phyloP scores from a whole-genome alignment of 1,140 invertebrate genomes.

The Aphelinus atriplicis region DNA sequence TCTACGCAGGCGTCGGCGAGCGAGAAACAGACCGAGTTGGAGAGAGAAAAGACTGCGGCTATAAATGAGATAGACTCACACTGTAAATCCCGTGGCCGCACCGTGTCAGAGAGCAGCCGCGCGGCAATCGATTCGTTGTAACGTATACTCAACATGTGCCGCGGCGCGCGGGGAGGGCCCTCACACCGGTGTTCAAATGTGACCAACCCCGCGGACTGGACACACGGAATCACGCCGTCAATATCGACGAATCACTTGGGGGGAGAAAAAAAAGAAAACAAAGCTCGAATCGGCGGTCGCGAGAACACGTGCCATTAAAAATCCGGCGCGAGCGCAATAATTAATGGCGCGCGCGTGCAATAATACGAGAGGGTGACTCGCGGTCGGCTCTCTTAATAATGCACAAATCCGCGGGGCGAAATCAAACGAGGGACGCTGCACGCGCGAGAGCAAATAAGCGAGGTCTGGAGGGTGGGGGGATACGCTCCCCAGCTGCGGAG shows the following conservation, averaged over 20 bases:
- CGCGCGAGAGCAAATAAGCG: neutral
- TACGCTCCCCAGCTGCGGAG: neutral
- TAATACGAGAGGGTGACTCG: constrained; percentile 2
- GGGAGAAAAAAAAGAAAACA: too few relatives aligned
- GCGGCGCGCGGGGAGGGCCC: too few relatives aligned
- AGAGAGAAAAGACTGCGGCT: neutral
- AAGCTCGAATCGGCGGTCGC: too few relatives aligned
- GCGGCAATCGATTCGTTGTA: neutral
- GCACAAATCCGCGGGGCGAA: constrained; percentile 10
- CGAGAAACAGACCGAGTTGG: neutral
- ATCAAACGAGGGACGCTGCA: constrained; percentile 18
- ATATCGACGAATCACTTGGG: too few relatives aligned
- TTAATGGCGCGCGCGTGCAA: neutral
- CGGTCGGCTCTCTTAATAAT: constrained; percentile 3
- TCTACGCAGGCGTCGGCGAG: neutral
- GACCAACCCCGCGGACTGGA: too few relatives aligned
- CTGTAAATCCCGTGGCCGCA: neutral
- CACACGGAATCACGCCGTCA: too few relatives aligned
- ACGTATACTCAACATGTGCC: too few relatives aligned
- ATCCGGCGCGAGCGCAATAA: neutral
- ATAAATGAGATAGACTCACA: neutral
- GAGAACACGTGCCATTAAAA: too few relatives aligned
- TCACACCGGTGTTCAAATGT: too few relatives aligned
- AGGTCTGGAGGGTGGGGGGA: neutral
- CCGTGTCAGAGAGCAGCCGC: too few relatives aligned